Evolutionary conservation across 2,888 invertebrate genomes (phyloP).

Genomic region (Sturmia bella): DNA sequence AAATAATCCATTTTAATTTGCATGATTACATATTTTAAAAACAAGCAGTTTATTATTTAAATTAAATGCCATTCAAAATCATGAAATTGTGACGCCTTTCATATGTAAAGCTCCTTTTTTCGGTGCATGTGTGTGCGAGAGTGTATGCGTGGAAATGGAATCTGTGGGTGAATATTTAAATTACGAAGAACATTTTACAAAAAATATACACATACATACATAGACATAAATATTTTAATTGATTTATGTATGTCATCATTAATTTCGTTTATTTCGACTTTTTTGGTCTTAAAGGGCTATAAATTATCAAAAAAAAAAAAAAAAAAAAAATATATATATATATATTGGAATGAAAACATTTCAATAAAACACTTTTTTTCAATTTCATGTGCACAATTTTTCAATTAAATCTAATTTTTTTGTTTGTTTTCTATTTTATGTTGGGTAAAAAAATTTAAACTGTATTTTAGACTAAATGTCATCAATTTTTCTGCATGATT

Average conservation of each 20-base stretch:
- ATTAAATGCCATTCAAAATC: background rate
- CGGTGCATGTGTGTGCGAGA: no score
- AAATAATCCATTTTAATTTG: background rate
- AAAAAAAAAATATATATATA: no score
- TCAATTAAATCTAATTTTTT: conserved; percentile 52
- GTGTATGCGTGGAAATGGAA: background rate
- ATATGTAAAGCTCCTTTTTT: background rate
- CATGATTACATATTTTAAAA: background rate
- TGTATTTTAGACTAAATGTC: conserved; percentile 48
- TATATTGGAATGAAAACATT: conserved; percentile 19
- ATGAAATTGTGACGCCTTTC: conserved; percentile 21
- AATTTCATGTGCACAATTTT: conserved; percentile 33
- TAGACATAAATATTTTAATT: conserved; percentile 43
- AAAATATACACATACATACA: conserved; percentile 5
- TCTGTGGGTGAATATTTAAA: conserved; percentile 23
- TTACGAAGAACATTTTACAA: conserved; percentile 21
- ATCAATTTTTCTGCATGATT: conserved; percentile 55
- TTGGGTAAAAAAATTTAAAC: conserved; percentile 6
- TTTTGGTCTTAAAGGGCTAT: conserved; percentile 14
- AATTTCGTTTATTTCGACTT: conserved; percentile 47
- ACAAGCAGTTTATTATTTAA: conserved; percentile 30
- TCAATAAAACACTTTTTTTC: conserved; percentile 6
- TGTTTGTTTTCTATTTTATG: background rate
- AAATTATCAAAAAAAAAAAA: conserved; percentile 34
- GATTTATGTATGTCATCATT: conserved; percentile 62